Evolutionary conservation across 2,113 vertebrate species (phyloP).

Genomic region (Clinocottus analis): DNA sequence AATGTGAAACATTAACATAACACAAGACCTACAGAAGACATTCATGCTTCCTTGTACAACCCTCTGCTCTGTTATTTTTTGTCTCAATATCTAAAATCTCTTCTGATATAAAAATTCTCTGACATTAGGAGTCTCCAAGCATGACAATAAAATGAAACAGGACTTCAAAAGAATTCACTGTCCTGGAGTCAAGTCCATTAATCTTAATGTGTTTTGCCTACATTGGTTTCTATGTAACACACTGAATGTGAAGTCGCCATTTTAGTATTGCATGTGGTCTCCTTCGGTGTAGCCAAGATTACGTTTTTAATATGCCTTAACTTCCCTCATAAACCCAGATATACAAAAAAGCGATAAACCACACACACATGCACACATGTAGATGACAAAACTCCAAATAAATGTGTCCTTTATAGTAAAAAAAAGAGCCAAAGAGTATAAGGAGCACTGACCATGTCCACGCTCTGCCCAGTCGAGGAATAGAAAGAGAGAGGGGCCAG

Average conservation of each 20-base stretch:
- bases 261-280: conserved; percentile 16
- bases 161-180: neutral
- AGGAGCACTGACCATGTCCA: conserved; percentile 85
- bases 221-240: neutral
- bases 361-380: conserved; percentile 18
- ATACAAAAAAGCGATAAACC: conserved; percentile 11
- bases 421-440: conserved; percentile 30
- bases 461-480: conserved; percentile 50
- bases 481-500: conserved; percentile 75
- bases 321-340: neutral
- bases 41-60: neutral
- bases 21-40: neutral
- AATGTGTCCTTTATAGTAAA: neutral
- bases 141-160: neutral
- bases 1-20: neutral
- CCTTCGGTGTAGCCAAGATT: conserved; percentile 9
- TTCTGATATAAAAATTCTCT: neutral
- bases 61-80: neutral
- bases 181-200: neutral
- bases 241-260: neutral
- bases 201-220: neutral
- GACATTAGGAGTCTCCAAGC: neutral
- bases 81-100: neutral
- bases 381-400: neutral
- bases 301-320: neutral